phyloP scores from a whole-genome alignment of 1,140 invertebrate genomes.

The Drosophila mayri region DNA sequence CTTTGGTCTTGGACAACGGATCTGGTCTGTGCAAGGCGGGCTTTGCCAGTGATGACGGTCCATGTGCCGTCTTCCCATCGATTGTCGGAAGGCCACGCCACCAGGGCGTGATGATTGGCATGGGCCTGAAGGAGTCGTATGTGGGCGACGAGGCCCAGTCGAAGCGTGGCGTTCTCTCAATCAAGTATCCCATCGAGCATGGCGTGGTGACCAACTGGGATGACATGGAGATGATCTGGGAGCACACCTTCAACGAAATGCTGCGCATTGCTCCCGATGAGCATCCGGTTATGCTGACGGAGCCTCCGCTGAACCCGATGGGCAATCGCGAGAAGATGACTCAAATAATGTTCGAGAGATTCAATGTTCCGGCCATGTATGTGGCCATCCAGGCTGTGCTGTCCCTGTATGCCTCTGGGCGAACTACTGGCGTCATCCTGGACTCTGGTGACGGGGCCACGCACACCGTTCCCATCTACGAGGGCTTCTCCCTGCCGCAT shows the following conservation, averaged over 20 bases:
- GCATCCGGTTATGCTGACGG: slow-evolving; percentile 6
- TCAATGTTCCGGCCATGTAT: slow-evolving; percentile 7
- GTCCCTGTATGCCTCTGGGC: slow-evolving; percentile 1
- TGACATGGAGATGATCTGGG: slow-evolving; percentile 13
- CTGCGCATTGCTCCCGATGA: neutral
- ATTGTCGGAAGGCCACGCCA: slow-evolving; percentile 1
- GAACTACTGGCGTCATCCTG: slow-evolving; percentile 2
- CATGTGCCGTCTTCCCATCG: neutral
- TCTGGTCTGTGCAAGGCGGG: slow-evolving; percentile 9
- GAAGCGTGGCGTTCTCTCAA: neutral
- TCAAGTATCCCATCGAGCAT: slow-evolving; percentile 12
- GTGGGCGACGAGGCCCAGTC: slow-evolving; percentile 10
- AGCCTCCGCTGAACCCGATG: slow-evolving; percentile 7
- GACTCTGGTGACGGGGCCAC: slow-evolving; percentile 4
- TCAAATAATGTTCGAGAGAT: slow-evolving; percentile 1
- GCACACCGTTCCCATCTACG: slow-evolving; percentile 14
- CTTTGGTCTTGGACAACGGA: slow-evolving; percentile 2
- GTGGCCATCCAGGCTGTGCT: slow-evolving; percentile 10
- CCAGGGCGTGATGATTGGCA: slow-evolving; percentile 1
- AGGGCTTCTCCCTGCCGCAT: slow-evolving; percentile 9
- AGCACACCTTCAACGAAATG: slow-evolving; percentile 3
- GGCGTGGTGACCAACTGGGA: slow-evolving; percentile 12
- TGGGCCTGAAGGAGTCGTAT: slow-evolving; percentile 5
- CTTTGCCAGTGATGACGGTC: neutral
- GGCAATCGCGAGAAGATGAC: slow-evolving; percentile 13